Percentiles rank a stretch among this genome's conserved stretches.
These are phyloP conservation scores for Rattus norvegicus DNA, from an alignment of 2,113 vertebrate genomes.

Conservation along the genomic window GRCr8 NC_086021.1:29022501-29023000, in stretches of 20 bases:
- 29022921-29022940: background rate
- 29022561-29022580: too few relatives aligned
- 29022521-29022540: too few relatives aligned
- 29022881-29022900: background rate
- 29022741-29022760: background rate
- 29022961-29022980: background rate
- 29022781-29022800: background rate
- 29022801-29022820: background rate
- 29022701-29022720: too few relatives aligned
- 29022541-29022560: too few relatives aligned
- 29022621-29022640: too few relatives aligned
- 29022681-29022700: too few relatives aligned
- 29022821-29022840: background rate
- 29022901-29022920: background rate
- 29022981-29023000: background rate
- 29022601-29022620: too few relatives aligned
- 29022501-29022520: too few relatives aligned
- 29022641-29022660: too few relatives aligned
- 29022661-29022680: too few relatives aligned
- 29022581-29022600: too few relatives aligned
- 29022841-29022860: background rate
- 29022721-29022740: too few relatives aligned
- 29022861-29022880: background rate
- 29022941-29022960: background rate
- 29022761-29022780: background rate